Conservation (phyloP, 2,888 invertebrate genomes). For the Drosophila kanekoi region DNA sequence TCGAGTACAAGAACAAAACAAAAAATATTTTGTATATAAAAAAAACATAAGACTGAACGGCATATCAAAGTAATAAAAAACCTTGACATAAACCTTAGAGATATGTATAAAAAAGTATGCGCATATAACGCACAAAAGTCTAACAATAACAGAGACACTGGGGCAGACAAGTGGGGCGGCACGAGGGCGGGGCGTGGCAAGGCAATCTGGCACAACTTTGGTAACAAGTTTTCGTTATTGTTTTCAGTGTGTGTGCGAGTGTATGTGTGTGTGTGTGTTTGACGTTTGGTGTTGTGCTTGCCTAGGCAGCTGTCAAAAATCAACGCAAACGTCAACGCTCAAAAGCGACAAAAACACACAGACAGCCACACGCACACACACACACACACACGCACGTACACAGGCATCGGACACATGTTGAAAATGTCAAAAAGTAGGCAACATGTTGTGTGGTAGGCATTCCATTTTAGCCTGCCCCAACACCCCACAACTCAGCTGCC, state of each 20-base stretch:
- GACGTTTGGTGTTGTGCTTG: slow-evolving; percentile 55
- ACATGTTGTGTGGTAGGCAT: slow-evolving; percentile 61
- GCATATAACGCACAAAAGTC: slow-evolving; percentile 66
- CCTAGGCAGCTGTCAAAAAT: slow-evolving; percentile 80
- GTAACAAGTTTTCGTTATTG: slow-evolving; percentile 77
- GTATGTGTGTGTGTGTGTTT: slow-evolving; percentile 40
- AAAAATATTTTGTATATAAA: slow-evolving; percentile 16
- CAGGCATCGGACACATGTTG: slow-evolving; percentile 73
- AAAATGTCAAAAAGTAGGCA: slow-evolving; percentile 79
- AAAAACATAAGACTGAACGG: slow-evolving; percentile 34
- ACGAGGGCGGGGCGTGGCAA: slow-evolving; percentile 20
- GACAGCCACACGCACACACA: slow-evolving; percentile 15
- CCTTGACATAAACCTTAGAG: slow-evolving; percentile 78
- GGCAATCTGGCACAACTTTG: slow-evolving; percentile 74
- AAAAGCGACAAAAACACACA: slow-evolving; percentile 57
- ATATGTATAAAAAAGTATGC: slow-evolving; percentile 68
- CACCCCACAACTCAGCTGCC: slow-evolving; percentile 1
- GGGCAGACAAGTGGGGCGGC: neutral
- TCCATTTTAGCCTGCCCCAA: slow-evolving; percentile 3
- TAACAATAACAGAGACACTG: slow-evolving; percentile 59
- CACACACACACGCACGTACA: slow-evolving; percentile 5
- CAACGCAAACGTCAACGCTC: slow-evolving; percentile 76
- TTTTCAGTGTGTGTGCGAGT: slow-evolving; percentile 41
- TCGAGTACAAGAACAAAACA: slow-evolving; percentile 32
- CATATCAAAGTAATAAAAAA: slow-evolving; percentile 65